A percentile compares a stretch with the other conserved stretches of the same genome.
Conservation (phyloP, 2,888 invertebrate genomes). For the Heliconius cydno region DNA sequence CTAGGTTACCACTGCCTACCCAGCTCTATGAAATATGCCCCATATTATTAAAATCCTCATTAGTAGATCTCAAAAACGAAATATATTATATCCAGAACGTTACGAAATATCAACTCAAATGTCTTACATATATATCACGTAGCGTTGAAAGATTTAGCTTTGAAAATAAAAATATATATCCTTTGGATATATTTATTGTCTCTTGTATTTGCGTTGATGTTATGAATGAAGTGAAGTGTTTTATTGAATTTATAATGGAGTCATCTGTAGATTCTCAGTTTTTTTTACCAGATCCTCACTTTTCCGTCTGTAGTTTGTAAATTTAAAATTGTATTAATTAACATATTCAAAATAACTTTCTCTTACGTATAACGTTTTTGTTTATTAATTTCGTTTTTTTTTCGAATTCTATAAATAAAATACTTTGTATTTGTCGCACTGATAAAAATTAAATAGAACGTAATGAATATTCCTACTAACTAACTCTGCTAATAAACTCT, state of each 20-base stretch:
- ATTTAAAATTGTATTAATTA: no score
- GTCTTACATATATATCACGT: slow-evolving; percentile 27
- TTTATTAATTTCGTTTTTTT: no score
- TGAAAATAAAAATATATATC: slow-evolving; percentile 38
- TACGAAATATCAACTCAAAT: slow-evolving; percentile 32
- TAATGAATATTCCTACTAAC: no score
- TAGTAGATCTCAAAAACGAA: slow-evolving; percentile 28
- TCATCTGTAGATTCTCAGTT: not conserved
- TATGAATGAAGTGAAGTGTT: slow-evolving; percentile 5
- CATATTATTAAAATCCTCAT: slow-evolving; percentile 6
- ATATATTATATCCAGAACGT: slow-evolving; percentile 34
- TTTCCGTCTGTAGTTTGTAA: no score
- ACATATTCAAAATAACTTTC: no score
- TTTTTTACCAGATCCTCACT: no score
- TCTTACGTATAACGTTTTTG: no score
- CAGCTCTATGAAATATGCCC: not conserved
- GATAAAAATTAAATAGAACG: no score
- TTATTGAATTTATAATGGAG: not conserved
- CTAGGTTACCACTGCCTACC: no score
- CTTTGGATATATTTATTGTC: slow-evolving; percentile 32
- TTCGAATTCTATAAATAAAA: no score
- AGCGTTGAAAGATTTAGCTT: slow-evolving; percentile 36
- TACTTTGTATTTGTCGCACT: no score
- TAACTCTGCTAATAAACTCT: no score
- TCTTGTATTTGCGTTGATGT: slow-evolving; percentile 24